Conservation (phyloP, 2,888 invertebrate species). For the Zonitis immaculata region DNA sequence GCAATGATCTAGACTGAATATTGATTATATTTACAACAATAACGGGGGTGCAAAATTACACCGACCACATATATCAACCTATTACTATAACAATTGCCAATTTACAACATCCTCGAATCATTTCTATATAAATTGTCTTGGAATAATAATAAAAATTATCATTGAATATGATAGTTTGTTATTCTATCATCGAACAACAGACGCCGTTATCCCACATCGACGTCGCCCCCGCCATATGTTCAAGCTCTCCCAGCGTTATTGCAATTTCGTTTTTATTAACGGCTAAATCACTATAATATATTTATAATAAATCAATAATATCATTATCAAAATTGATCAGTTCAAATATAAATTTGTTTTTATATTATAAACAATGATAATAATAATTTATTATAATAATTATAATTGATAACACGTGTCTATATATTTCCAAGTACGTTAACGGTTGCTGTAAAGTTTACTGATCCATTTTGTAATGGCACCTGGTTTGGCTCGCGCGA, state of each 20-base stretch:
- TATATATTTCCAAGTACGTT: conserved; percentile 29
- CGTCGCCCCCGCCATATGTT: neutral
- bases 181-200: neutral
- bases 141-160: no score
- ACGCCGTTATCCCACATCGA: neutral
- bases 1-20: conserved; percentile 27
- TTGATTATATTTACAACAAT: conserved; percentile 21
- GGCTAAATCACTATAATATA: no score
- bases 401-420: conserved; percentile 24
- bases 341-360: no score
- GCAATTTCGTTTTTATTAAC: neutral
- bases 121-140: no score
- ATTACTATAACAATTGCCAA: neutral
- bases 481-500: conserved; percentile 29
- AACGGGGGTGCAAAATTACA: conserved; percentile 26
- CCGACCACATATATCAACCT: conserved; percentile 10
- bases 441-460: conserved; percentile 21
- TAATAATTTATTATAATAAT: neutral
- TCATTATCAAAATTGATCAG: no score
- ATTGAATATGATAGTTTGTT: no score
- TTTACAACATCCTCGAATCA: neutral
- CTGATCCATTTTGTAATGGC: conserved; percentile 22
- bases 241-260: neutral
- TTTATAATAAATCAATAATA: no score
- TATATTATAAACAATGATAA: no score